These are phyloP conservation scores for Nesidiocoris tenuis DNA, from an alignment of 2,888 invertebrate genomes.

Conservation along the genomic window DNA sequence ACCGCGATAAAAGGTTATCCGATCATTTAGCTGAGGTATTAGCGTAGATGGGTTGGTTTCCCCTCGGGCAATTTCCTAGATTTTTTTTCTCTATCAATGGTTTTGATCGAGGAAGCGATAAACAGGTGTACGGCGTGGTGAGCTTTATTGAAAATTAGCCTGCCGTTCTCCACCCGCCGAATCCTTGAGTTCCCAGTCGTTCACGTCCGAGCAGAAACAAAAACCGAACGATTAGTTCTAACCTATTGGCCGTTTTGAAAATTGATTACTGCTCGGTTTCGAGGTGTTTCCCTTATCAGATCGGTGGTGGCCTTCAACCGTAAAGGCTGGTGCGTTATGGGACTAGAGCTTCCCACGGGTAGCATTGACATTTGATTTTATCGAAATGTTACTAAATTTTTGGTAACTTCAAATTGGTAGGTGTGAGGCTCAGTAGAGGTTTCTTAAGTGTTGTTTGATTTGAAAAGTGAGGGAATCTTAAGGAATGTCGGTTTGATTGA, in stretches of 20 bases:
- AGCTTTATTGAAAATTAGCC: background rate
- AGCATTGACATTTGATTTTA: too few relatives aligned
- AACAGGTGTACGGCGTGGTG: background rate
- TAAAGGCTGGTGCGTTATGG: too few relatives aligned
- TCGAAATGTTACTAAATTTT: too few relatives aligned
- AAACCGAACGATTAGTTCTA: background rate
- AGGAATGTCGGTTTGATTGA: too few relatives aligned
- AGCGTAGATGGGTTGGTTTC: background rate
- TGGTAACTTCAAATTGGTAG: too few relatives aligned
- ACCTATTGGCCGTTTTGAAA: background rate
- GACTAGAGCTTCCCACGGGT: background rate
- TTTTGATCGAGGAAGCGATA: background rate
- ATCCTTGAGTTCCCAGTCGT: background rate
- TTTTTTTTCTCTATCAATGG: background rate
- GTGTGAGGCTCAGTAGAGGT: too few relatives aligned
- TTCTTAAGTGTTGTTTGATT: too few relatives aligned
- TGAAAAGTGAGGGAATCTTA: too few relatives aligned
- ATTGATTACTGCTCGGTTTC: background rate
- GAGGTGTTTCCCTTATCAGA: background rate
- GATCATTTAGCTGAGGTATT: background rate
- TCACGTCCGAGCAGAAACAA: background rate
- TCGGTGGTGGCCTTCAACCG: background rate
- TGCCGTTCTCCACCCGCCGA: background rate
- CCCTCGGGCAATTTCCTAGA: background rate
- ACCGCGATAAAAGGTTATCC: too few relatives aligned